Evolutionary conservation across 2,113 vertebrate genomes (phyloP), one percentile per base, ranked within the genome.

Genomic region (Climacteris rufus): DNA sequence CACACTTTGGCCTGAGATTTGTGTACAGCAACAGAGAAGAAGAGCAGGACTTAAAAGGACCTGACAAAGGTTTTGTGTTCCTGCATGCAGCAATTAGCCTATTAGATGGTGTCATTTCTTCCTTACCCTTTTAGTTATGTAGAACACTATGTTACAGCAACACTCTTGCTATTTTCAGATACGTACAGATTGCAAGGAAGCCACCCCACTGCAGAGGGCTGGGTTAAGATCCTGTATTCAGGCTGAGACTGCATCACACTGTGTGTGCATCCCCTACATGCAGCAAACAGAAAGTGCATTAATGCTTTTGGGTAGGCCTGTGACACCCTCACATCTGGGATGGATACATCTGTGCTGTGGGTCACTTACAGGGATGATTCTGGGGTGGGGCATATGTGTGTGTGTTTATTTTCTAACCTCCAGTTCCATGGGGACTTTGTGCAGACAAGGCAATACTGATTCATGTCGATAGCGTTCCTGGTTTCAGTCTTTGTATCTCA

Each of bases 211-310:
- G 21, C 44, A 47, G 74, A 84, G 21, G 17, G 35, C 12, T 87
- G 27, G 13, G 7, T 89, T 57, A 50, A 30, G 35, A 39, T 23
- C 33, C 31, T 75, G 3, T 60, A 10, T 21, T 44, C 44, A 86
- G 53, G 24, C 22, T 71, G 68, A 50, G 63, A 61, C 25, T 9
- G 31, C 22, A 19, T 64, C 33, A 66, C 20, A 14, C 35, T 77
- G 35, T 39, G 39, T n/a, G 42, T 39, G 27, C 28, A 21, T 53
- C n/a, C 52, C 25, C 31, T 33, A 20, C 0, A 0, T 35, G 31
- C 13, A 19, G 31, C 23, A 53, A 75, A 54, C 8, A 66, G 25
- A 30, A 10, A 4, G 20, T 2, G 2, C 1, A 1, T 24, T 59
- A 6, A 33, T 27, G 17, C 1, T 66, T 76, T 79, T 65, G 40